These are phyloP conservation scores for Orchesellides sinensis DNA, from an alignment of 2,888 invertebrate genomes.

Conservation along the genomic window DNA sequence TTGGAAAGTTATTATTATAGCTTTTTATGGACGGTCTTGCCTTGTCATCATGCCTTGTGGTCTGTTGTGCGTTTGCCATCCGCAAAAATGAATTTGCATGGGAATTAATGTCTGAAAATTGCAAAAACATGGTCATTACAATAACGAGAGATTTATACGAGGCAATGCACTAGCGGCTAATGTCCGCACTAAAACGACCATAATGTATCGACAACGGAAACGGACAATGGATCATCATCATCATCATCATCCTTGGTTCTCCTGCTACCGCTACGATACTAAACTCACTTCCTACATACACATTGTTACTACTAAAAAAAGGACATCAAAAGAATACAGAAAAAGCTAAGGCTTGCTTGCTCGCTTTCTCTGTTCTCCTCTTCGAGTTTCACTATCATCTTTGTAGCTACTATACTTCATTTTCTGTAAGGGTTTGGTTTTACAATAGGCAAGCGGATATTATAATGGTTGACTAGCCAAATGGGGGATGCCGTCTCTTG, in stretches of 20 bases:
- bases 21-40: slow-evolving; percentile 16
- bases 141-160: slow-evolving; percentile 50
- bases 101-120: slow-evolving; percentile 58
- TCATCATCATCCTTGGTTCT: background rate
- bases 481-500: slow-evolving; percentile 35
- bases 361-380: too few species aligned
- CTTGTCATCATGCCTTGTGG: too few species aligned
- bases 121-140: slow-evolving; percentile 60
- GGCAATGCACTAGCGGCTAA: slow-evolving; percentile 25
- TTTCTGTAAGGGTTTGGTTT: background rate
- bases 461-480: slow-evolving; percentile 24
- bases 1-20: background rate
- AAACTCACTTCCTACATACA: background rate
- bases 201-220: slow-evolving; percentile 58
- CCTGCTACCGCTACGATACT: background rate
- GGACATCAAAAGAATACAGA: slow-evolving; percentile 14
- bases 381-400: background rate
- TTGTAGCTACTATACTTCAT: background rate
- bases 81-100: slow-evolving; percentile 58
- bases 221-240: slow-evolving; percentile 51
- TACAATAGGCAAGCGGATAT: slow-evolving; percentile 26
- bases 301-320: background rate
- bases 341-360: too few species aligned
- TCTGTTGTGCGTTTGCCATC: slow-evolving; percentile 12
- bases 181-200: slow-evolving; percentile 37